Conservation (phyloP, 2,888 invertebrate species). For the Lochmaea capreae region DNA sequence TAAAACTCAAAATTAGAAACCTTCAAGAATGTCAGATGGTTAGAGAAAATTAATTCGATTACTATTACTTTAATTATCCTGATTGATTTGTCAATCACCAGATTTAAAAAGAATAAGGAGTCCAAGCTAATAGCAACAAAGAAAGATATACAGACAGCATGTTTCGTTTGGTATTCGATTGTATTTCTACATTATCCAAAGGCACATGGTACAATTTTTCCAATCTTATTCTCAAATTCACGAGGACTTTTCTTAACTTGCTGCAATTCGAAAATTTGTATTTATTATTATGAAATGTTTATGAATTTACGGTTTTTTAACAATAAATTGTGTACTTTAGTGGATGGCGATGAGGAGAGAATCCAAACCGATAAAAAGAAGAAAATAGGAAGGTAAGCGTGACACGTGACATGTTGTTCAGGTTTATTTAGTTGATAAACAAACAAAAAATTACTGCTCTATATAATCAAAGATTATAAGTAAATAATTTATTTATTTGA, state of each 20-base stretch:
- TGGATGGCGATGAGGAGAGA: neutral
- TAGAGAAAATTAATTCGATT: neutral
- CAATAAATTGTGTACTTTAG: neutral
- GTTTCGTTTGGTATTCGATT: neutral
- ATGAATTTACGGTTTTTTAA: neutral
- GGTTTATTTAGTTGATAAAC: conserved; percentile 8
- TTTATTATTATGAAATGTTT: too few species aligned
- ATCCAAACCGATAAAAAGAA: neutral
- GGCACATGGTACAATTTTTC: neutral
- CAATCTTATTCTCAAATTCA: neutral
- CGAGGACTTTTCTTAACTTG: neutral
- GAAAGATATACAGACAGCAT: neutral
- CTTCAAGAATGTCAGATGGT: conserved; percentile 21
- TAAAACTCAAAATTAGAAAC: conserved; percentile 20
- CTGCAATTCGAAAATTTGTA: neutral
- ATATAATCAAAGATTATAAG: too few species aligned
- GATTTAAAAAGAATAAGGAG: neutral
- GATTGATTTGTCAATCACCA: neutral
- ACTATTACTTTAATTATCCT: neutral
- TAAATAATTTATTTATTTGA: neutral
- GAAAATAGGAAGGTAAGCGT: neutral
- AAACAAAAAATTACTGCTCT: neutral
- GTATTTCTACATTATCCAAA: neutral
- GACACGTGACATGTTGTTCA: neutral
- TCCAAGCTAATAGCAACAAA: neutral